Conservation (phyloP, 2,113 vertebrate species). For the Cheilinus undulatus region DNA sequence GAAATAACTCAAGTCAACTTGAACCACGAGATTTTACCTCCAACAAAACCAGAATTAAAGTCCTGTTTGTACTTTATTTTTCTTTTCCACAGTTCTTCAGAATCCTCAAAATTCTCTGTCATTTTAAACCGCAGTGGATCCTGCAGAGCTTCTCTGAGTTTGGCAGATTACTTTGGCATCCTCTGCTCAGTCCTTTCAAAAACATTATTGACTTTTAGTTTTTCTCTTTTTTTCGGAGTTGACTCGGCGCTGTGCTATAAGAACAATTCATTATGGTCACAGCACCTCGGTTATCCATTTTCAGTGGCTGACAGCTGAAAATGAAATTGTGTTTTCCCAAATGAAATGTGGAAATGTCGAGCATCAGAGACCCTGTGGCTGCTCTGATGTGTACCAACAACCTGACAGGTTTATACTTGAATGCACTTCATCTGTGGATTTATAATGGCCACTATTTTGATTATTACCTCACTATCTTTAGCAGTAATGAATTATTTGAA, state of each 20-base stretch:
- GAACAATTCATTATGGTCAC: conserved; percentile 1
- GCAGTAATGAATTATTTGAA: no score
- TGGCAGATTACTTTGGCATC: conserved; percentile 23
- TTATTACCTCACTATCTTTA: background rate
- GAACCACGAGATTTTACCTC: background rate
- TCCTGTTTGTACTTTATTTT: background rate
- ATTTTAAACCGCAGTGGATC: background rate
- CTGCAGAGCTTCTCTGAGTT: conserved; percentile 5
- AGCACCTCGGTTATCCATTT: background rate
- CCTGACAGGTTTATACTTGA: background rate
- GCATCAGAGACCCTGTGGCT: background rate
- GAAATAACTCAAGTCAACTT: background rate
- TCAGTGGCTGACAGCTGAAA: conserved; percentile 12
- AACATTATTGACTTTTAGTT: background rate
- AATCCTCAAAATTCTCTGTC: background rate
- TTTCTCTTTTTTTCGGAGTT: background rate
- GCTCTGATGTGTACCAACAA: background rate
- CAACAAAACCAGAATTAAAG: background rate
- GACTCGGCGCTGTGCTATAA: background rate
- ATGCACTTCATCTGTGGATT: background rate
- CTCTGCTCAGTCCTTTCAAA: background rate
- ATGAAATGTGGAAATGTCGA: background rate
- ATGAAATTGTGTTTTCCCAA: background rate
- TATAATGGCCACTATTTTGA: background rate
- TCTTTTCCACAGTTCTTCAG: background rate